A percentile compares a stretch with the other conserved stretches of the same genome.
phyloP scores from a whole-genome alignment of 30 jellyfish, hydroid and myxozoan species.

The Morbakka virulenta region DNA sequence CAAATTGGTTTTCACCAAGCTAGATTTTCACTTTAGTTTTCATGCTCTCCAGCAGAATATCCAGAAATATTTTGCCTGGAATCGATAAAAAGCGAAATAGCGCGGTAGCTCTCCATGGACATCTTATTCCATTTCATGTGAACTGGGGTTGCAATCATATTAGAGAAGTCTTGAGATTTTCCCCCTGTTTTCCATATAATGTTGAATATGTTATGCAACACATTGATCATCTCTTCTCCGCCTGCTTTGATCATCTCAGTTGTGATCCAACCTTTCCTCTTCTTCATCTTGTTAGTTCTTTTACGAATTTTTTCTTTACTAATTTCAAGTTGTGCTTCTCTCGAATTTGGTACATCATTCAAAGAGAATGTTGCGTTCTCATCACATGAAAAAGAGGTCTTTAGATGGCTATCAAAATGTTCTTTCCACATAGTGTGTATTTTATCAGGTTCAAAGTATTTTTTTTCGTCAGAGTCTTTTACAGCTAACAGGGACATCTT shows the following conservation, averaged over 20 bases:
- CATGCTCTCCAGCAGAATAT: constrained; percentile 22
- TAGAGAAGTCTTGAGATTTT: constrained; percentile 5
- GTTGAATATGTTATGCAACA: neutral
- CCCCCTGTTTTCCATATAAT: constrained; percentile 2
- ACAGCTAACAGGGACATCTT: too few species aligned
- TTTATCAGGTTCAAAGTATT: neutral
- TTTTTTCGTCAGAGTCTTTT: constrained; percentile 7
- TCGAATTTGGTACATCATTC: neutral
- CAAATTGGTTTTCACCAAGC: constrained; percentile 17
- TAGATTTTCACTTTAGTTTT: neutral
- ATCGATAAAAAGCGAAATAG: constrained; percentile 12
- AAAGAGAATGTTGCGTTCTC: neutral
- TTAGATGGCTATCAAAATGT: too few species aligned
- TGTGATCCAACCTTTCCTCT: constrained; percentile 1
- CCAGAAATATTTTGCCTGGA: constrained; percentile 26
- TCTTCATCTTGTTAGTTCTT: neutral
- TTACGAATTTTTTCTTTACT: neutral
- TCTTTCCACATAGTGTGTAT: constrained; percentile 9
- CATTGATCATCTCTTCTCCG: constrained; percentile 10
- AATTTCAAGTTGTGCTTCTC: neutral
- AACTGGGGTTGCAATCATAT: too few species aligned
- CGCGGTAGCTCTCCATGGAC: constrained; percentile 5
- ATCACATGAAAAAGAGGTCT: constrained; percentile 13
- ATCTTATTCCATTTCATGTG: constrained; percentile 23
- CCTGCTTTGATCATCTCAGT: constrained; percentile 32